Percentiles rank a stretch among this genome's conserved stretches.
These are phyloP conservation scores for Trachurus trachurus DNA, from an alignment of 2,797 vertebrate genomes.

Conservation along the genomic window DNA sequence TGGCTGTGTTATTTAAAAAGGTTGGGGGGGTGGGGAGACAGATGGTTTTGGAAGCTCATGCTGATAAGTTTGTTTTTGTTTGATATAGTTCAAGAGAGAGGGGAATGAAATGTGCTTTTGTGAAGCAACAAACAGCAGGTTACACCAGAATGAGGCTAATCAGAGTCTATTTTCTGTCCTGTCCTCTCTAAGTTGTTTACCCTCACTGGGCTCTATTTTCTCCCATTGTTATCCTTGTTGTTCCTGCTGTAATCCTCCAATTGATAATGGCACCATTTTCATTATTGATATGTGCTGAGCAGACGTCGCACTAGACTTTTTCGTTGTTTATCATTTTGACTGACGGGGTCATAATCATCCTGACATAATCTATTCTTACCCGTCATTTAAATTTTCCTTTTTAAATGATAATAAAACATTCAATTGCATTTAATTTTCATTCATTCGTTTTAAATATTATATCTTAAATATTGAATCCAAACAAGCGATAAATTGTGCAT, in stretches of 20 bases:
- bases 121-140: background rate
- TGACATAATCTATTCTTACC: no score
- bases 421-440: no score
- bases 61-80: background rate
- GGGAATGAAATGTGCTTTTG: background rate
- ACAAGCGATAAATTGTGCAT: no score
- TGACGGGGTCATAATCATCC: no score
- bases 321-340: no score
- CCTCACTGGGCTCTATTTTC: background rate
- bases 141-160: background rate
- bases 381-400: no score
- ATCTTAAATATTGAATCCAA: no score
- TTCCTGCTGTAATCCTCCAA: background rate
- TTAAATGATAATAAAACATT: no score
- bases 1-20: background rate
- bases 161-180: background rate
- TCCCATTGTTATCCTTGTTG: slow-evolving; percentile 16
- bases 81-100: background rate
- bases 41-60: background rate
- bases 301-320: no score
- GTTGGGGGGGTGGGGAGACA: background rate
- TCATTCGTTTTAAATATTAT: no score
- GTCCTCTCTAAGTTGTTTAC: background rate
- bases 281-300: slow-evolving; percentile 3
- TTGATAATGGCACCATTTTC: background rate